Conservation (phyloP, 2,888 invertebrate genomes). For the Netelia fuscicornis region DNA sequence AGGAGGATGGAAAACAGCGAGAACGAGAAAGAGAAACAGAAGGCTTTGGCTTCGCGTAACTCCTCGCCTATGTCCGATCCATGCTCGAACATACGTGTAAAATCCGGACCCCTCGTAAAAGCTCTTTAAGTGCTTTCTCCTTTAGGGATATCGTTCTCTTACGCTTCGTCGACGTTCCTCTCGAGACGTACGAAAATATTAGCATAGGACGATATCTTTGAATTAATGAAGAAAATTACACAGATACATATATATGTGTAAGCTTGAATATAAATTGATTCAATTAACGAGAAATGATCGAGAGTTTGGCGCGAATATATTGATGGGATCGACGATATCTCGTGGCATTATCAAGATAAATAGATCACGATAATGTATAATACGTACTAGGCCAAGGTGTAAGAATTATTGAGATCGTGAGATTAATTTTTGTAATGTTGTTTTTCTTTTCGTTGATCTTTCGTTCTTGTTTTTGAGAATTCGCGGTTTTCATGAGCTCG, state of each 20-base stretch:
- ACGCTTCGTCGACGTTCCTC: constrained; percentile 34
- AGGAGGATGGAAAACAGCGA: constrained; percentile 29
- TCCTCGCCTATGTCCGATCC: constrained; percentile 56
- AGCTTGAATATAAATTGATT: constrained; percentile 4
- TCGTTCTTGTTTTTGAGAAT: background rate
- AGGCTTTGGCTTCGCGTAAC: constrained; percentile 48
- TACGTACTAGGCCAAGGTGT: constrained; percentile 1
- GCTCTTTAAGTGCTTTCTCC: constrained; percentile 59
- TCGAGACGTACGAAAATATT: constrained; percentile 51
- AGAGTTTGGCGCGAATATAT: constrained; percentile 41
- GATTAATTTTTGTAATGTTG: constrained; percentile 3
- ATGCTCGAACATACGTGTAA: constrained; percentile 62
- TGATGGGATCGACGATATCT: constrained; percentile 44
- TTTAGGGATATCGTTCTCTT: constrained; percentile 53
- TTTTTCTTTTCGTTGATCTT: constrained; percentile 1
- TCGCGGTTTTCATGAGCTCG: background rate
- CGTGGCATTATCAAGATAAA: constrained; percentile 25
- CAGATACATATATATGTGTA: background rate
- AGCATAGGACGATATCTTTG: constrained; percentile 53
- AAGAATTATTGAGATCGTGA: constrained; percentile 50
- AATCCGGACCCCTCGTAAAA: constrained; percentile 59
- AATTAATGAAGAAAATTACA: constrained; percentile 45
- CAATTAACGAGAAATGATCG: constrained; percentile 37
- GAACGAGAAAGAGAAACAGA: constrained; percentile 34
- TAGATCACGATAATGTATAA: constrained; percentile 12